A percentile compares a stretch with the other conserved stretches of the same genome.
These are phyloP conservation scores for Lanius collurio DNA, from an alignment of 2,113 vertebrate genomes.

Conservation along the genomic window DNA sequence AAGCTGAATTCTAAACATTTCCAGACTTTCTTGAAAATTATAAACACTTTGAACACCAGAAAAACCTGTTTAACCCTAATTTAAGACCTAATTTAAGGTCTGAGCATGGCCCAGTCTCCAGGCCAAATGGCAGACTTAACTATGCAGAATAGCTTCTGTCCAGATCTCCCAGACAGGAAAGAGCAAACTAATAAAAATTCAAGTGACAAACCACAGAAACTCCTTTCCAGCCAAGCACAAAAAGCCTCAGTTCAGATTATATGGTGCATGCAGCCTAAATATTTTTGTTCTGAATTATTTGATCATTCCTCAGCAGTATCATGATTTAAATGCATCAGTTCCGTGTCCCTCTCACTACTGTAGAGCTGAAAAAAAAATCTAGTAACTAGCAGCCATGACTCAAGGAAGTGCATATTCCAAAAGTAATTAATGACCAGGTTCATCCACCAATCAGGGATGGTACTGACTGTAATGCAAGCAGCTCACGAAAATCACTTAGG, in stretches of 20 bases:
- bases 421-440: slow-evolving; percentile 79
- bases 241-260: background rate
- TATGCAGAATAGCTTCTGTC: background rate
- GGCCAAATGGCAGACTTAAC: background rate
- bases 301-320: slow-evolving; percentile 77
- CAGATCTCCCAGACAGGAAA: background rate
- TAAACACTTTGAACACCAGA: background rate
- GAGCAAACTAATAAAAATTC: background rate
- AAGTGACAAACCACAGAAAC: background rate
- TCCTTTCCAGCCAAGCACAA: background rate
- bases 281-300: slow-evolving; percentile 75
- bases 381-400: slow-evolving; percentile 84
- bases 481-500: slow-evolving; percentile 77
- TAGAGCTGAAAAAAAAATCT: slow-evolving; percentile 79
- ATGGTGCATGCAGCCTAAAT: background rate
- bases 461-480: slow-evolving; percentile 29
- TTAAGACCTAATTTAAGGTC: background rate
- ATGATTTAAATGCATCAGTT: slow-evolving; percentile 78
- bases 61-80: background rate
- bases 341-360: slow-evolving; percentile 67
- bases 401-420: slow-evolving; percentile 81
- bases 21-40: background rate
- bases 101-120: background rate
- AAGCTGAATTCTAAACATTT: background rate
- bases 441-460: slow-evolving; percentile 76